Conservation (phyloP, 2,888 invertebrate genomes). For the Eurois occulta region DNA sequence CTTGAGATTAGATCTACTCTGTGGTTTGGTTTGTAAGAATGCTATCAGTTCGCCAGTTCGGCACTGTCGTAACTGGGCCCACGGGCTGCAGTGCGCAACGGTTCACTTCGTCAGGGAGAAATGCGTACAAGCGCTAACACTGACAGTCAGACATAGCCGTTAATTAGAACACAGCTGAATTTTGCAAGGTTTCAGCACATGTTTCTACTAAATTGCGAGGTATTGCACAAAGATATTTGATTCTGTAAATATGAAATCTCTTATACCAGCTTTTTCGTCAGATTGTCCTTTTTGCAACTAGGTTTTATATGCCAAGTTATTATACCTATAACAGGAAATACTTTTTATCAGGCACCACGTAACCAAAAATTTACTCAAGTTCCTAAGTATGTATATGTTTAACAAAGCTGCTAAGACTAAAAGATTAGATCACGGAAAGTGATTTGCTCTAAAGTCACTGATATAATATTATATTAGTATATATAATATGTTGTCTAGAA, state of each 20-base stretch:
- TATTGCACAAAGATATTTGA: background rate
- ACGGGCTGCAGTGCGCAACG: conserved; percentile 43
- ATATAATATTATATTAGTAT: conserved; percentile 12
- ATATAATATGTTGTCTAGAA: conserved; percentile 26
- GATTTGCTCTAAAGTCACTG: conserved; percentile 15
- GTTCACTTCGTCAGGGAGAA: conserved; percentile 41
- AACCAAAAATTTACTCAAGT: background rate
- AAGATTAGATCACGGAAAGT: conserved; percentile 45
- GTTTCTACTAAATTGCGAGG: background rate
- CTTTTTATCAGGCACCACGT: background rate
- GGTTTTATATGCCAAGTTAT: background rate
- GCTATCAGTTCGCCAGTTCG: conserved; percentile 68
- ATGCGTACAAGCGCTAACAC: conserved; percentile 25
- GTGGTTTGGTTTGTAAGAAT: conserved; percentile 73
- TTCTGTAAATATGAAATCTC: background rate
- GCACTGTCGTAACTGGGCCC: conserved; percentile 63
- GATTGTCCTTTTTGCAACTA: background rate
- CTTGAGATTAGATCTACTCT: conserved; percentile 67
- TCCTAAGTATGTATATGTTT: background rate
- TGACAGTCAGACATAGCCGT: background rate
- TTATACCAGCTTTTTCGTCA: background rate
- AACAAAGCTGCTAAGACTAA: conserved; percentile 3
- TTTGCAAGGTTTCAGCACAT: conserved; percentile 7
- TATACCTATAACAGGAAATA: background rate
- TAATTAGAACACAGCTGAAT: conserved; percentile 25